Percentiles rank a stretch among this genome's conserved stretches.
Conservation (phyloP, 2,888 invertebrate genomes). For the Eucera pruinosa region DNA sequence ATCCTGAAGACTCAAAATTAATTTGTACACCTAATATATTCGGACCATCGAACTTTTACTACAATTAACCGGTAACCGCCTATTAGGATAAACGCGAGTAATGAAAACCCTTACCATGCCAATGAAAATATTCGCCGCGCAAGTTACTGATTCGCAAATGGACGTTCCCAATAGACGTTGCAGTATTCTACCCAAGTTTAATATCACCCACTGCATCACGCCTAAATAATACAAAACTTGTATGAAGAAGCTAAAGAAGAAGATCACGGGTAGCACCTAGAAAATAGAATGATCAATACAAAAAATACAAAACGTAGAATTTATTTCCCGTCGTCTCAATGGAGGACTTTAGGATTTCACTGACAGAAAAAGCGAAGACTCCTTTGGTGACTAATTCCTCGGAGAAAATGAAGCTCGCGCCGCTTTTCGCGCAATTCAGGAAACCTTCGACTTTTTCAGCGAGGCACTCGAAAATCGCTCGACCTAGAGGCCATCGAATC, state of each 20-base stretch:
- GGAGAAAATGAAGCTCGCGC: constrained; percentile 94
- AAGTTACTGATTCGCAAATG: constrained; percentile 96
- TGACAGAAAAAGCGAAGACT: constrained; percentile 95
- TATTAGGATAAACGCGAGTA: no score
- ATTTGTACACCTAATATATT: no score
- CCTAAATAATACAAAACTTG: constrained; percentile 96
- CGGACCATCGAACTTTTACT: no score
- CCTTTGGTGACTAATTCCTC: constrained; percentile 87
- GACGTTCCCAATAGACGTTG: constrained; percentile 92
- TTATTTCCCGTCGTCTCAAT: no score
- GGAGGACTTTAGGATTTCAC: constrained; percentile 75
- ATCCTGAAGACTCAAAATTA: no score
- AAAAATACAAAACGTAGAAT: background rate
- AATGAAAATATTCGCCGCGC: constrained; percentile 96
- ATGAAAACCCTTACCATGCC: constrained; percentile 89
- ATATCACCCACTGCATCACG: constrained; percentile 93
- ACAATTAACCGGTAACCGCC: no score
- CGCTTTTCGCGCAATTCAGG: constrained; percentile 91
- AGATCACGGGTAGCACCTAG: constrained; percentile 94
- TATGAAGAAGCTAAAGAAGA: constrained; percentile 96
- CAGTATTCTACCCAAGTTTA: constrained; percentile 92
- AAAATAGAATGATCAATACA: background rate
- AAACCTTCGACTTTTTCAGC: constrained; percentile 91
- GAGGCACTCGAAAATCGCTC: constrained; percentile 89
- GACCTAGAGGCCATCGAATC: constrained; percentile 93